A percentile compares a stretch with the other conserved stretches of the same genome.
Evolutionary conservation across 2,113 vertebrate species (phyloP).

Genomic region (Gnathonemus echidnorhynchus): DNA sequence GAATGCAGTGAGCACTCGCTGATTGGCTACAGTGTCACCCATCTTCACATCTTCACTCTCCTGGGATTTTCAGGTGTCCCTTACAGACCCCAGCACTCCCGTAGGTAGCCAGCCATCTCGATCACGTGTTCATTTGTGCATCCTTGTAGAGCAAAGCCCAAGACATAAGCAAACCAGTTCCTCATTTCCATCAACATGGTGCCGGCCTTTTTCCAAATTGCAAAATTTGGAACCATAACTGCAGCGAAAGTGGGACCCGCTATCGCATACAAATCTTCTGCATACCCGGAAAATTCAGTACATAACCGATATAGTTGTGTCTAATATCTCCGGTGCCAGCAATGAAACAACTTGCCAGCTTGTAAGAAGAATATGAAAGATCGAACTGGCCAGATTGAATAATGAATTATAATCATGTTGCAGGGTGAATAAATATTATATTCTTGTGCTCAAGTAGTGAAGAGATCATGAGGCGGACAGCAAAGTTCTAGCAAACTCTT

Average conservation of each 20-base stretch:
- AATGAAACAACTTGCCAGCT: not conserved
- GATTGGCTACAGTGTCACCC: not conserved
- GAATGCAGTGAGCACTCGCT: not conserved
- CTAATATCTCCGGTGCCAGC: not conserved
- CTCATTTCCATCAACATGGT: not conserved
- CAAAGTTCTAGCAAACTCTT: not conserved
- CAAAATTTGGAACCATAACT: not conserved
- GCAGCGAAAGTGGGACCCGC: not conserved
- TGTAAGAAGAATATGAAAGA: too few relatives aligned
- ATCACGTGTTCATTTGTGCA: not conserved
- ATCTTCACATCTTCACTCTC: not conserved
- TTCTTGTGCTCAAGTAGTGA: not conserved
- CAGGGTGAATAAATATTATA: not conserved
- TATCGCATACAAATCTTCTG: not conserved
- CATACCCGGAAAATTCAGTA: not conserved
- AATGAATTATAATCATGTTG: not conserved
- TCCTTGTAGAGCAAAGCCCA: not conserved
- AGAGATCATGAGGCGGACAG: not conserved
- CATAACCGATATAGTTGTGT: not conserved
- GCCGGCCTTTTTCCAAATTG: not conserved
- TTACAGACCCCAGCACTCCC: not conserved
- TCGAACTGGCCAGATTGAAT: too few relatives aligned
- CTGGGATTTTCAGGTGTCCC: not conserved
- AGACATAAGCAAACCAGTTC: not conserved
- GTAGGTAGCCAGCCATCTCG: not conserved